A percentile compares a stretch with the other conserved stretches of the same genome.
Evolutionary conservation across 2,797 vertebrate genomes (phyloP).

Genomic region (Oryzias dopingdopingensis): DNA sequence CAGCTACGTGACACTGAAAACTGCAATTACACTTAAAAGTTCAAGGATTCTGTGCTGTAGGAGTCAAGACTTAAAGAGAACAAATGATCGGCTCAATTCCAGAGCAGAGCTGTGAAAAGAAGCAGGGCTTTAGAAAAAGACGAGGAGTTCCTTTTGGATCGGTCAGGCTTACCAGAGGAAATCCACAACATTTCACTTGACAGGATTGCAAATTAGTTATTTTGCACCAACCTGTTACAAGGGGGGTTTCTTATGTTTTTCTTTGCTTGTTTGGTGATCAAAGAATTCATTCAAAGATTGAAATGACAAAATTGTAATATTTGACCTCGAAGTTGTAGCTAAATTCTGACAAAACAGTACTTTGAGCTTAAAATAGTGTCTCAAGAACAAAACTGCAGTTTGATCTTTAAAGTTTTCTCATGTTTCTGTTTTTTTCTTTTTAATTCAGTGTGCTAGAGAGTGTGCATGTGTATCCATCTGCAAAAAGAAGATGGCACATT

Average conservation of each 20-base stretch:
- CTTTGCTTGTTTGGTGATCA: constrained; percentile 17
- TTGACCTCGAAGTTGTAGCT: constrained; percentile 8
- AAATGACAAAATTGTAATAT: constrained; percentile 23
- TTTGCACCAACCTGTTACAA: constrained; percentile 46
- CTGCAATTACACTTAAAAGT: constrained; percentile 5
- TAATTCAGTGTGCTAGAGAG: no score
- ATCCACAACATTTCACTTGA: constrained; percentile 48
- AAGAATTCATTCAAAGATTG: not conserved
- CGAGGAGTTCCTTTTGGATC: constrained; percentile 48
- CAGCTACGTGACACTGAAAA: constrained; percentile 4
- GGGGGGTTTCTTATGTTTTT: constrained; percentile 23
- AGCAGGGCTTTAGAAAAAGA: constrained; percentile 45
- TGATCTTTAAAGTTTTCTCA: constrained; percentile 18
- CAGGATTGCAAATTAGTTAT: constrained; percentile 43
- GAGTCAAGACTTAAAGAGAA: constrained; percentile 17
- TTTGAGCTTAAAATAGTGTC: constrained; percentile 21
- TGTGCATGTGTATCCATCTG: not conserved
- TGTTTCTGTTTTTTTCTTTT: constrained; percentile 1
- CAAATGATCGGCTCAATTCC: constrained; percentile 41
- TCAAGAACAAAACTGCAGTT: constrained; percentile 18
- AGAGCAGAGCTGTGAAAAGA: constrained; percentile 25
- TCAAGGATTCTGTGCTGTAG: constrained; percentile 6
- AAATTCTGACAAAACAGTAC: constrained; percentile 16
- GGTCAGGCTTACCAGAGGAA: constrained; percentile 49
- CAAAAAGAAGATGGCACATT: not conserved